These are phyloP conservation scores for Xenopus petersii DNA, from an alignment of 2,797 vertebrate genomes.

Conservation along the genomic window DNA sequence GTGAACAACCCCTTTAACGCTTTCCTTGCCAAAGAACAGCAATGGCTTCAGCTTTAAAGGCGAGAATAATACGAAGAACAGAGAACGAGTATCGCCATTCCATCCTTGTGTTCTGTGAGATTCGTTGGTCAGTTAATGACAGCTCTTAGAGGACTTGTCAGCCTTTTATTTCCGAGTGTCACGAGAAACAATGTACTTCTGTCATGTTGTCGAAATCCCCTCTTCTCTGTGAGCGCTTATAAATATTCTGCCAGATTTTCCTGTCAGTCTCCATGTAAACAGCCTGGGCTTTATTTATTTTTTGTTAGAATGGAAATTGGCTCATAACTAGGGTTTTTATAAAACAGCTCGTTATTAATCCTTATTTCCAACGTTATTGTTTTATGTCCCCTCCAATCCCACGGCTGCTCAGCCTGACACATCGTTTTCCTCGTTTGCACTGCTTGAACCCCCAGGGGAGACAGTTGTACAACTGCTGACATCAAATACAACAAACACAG, in stretches of 20 bases:
- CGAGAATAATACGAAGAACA: not conserved
- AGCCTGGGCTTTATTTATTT: not conserved
- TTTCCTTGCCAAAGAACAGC: too few relatives aligned
- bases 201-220: conserved; percentile 33
- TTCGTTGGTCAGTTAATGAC: conserved; percentile 24
- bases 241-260: conserved; percentile 39
- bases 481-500: too few relatives aligned
- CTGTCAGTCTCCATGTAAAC: conserved; percentile 29
- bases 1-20: too few relatives aligned
- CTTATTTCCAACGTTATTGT: too few relatives aligned
- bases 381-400: too few relatives aligned
- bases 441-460: too few relatives aligned
- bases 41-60: not conserved
- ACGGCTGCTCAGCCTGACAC: too few relatives aligned
- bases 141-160: conserved; percentile 32
- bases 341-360: too few relatives aligned
- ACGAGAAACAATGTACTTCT: conserved; percentile 29
- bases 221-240: conserved; percentile 22
- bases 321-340: too few relatives aligned
- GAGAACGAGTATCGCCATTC: conserved; percentile 3
- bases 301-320: not conserved
- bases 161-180: conserved; percentile 22
- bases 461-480: too few relatives aligned
- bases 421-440: too few relatives aligned
- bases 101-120: conserved; percentile 22